phyloP scores from a whole-genome alignment of 1,140 invertebrate genomes.

The Drusus annulatus region DNA sequence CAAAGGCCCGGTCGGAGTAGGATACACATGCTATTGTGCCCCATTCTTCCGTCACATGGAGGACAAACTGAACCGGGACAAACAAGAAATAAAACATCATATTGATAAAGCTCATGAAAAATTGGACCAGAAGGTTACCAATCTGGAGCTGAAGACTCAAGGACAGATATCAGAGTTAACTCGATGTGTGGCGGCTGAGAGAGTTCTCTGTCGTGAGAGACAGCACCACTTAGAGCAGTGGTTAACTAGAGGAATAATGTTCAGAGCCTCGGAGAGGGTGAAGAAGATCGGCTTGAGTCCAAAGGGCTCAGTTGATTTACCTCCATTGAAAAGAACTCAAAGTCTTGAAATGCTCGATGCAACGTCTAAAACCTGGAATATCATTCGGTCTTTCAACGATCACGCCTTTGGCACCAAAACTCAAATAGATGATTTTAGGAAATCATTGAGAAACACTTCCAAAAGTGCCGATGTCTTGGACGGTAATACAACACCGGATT shows the following conservation, averaged over 20 bases:
- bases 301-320: conserved; percentile 74
- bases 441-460: conserved; percentile 64
- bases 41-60: conserved; percentile 90
- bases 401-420: conserved; percentile 65
- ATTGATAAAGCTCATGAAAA: conserved; percentile 86
- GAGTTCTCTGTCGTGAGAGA: conserved; percentile 76
- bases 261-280: conserved; percentile 74
- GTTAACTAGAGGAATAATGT: conserved; percentile 74
- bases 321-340: conserved; percentile 75
- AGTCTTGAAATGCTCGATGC: conserved; percentile 76
- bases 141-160: conserved; percentile 83
- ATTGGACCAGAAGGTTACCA: conserved; percentile 86
- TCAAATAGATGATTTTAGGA: conserved; percentile 64
- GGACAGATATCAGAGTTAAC: conserved; percentile 83
- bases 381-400: conserved; percentile 65
- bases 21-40: conserved; percentile 86
- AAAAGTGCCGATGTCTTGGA: conserved; percentile 66
- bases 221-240: conserved; percentile 80
- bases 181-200: conserved; percentile 76
- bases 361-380: conserved; percentile 67
- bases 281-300: conserved; percentile 70
- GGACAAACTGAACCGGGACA: conserved; percentile 86
- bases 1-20: conserved; percentile 93
- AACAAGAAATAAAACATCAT: conserved; percentile 87
- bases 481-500: conserved; percentile 10